Evolutionary conservation across 1,140 invertebrate genomes (phyloP).

Genomic region (Scaptomyza montana): DNA sequence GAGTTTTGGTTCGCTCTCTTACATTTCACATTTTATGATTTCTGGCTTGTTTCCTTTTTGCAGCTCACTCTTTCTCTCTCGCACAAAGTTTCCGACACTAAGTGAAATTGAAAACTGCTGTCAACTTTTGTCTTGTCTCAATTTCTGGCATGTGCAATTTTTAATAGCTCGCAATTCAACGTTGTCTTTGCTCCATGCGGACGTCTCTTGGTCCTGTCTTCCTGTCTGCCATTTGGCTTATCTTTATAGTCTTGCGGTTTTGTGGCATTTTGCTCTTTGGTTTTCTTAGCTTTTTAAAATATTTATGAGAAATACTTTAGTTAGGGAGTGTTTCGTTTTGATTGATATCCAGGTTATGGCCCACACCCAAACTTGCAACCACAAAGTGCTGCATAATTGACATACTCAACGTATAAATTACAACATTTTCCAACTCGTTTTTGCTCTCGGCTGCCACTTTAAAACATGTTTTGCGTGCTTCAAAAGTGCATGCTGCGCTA

Average conservation of each 20-base stretch:
- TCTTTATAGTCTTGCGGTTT: slow-evolving; percentile 62
- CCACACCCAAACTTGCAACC: neutral
- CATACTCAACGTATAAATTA: slow-evolving; percentile 39
- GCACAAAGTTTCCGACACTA: slow-evolving; percentile 60
- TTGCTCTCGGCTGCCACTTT: neutral
- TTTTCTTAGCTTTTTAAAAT: neutral
- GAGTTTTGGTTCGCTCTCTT: slow-evolving; percentile 8
- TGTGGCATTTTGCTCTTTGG: slow-evolving; percentile 32
- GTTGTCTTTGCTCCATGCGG: slow-evolving; percentile 20
- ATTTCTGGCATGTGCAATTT: slow-evolving; percentile 77
- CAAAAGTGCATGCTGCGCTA: slow-evolving; percentile 17
- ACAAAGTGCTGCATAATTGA: slow-evolving; percentile 51
- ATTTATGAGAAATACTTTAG: slow-evolving; percentile 41
- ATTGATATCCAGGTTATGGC: slow-evolving; percentile 40
- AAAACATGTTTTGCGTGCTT: slow-evolving; percentile 24
- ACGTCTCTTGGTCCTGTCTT: neutral
- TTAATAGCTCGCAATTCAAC: slow-evolving; percentile 58
- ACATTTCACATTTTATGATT: slow-evolving; percentile 45
- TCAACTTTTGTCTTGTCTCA: slow-evolving; percentile 65
- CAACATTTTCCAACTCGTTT: slow-evolving; percentile 12
- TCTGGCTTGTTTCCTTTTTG: slow-evolving; percentile 20
- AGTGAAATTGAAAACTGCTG: slow-evolving; percentile 76
- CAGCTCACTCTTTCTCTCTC: neutral
- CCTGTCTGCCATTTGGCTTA: slow-evolving; percentile 41
- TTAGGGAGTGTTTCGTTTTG: slow-evolving; percentile 19